Evolutionary conservation across 2,888 invertebrate genomes (phyloP).

Genomic region (Linnaemya tessellans): DNA sequence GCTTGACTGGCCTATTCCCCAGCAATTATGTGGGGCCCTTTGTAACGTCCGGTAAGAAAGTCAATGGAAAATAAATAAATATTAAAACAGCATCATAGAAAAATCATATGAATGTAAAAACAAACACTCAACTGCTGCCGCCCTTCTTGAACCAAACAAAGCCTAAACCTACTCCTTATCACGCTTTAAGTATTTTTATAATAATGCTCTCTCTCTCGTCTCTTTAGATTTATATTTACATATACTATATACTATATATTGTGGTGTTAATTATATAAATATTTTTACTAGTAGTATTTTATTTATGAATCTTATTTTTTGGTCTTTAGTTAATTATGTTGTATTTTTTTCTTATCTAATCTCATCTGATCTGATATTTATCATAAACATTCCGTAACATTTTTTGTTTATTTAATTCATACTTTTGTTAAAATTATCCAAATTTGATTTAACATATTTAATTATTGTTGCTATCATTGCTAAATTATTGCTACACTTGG

Average conservation of each 20-base stretch:
- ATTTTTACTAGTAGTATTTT: constrained; percentile 27
- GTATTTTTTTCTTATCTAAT: constrained; percentile 47
- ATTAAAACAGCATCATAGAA: background rate
- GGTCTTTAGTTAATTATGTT: constrained; percentile 31
- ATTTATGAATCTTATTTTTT: constrained; percentile 43
- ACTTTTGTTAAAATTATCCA: constrained; percentile 35
- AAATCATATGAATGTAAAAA: constrained; percentile 4
- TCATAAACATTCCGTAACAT: constrained; percentile 64
- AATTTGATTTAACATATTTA: constrained; percentile 25
- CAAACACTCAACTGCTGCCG: constrained; percentile 37
- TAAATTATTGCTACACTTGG: background rate
- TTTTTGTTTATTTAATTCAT: constrained; percentile 28
- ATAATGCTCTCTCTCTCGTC: constrained; percentile 66
- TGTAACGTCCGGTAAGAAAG: constrained; percentile 83
- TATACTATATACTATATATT: constrained; percentile 10
- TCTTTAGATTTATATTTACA: constrained; percentile 22
- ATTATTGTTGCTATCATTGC: background rate
- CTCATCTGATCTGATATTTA: constrained; percentile 53
- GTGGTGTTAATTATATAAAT: constrained; percentile 45
- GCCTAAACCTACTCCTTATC: constrained; percentile 24
- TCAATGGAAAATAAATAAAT: constrained; percentile 79
- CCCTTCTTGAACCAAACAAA: constrained; percentile 47
- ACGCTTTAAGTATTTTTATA: constrained; percentile 61
- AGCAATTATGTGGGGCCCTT: constrained; percentile 96
- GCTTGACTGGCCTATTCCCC: constrained; percentile 95